These are phyloP conservation scores for Butorides virescens DNA, from an alignment of 2,113 vertebrate genomes.

Conservation along the genomic window DNA sequence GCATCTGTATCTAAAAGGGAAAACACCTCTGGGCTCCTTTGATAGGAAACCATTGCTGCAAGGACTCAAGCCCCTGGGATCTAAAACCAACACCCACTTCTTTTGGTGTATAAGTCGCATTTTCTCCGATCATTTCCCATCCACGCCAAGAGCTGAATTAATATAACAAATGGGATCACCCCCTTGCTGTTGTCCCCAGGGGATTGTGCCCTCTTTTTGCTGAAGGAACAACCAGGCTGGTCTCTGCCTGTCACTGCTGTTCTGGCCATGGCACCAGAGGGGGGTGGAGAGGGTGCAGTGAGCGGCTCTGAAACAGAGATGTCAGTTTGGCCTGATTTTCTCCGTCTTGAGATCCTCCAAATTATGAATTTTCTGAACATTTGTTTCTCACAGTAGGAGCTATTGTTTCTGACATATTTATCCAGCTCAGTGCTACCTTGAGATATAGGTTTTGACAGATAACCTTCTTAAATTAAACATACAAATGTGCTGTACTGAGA, in stretches of 20 bases:
- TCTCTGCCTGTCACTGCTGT: neutral
- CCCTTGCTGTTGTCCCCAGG: neutral
- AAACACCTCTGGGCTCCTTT: neutral
- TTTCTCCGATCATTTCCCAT: neutral
- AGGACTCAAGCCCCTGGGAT: neutral
- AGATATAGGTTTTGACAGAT: slow-evolving; percentile 50
- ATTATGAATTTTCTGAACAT: slow-evolving; percentile 5
- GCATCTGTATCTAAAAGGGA: neutral
- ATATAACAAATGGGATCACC: accelerated
- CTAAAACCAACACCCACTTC: accelerated
- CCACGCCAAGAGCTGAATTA: neutral
- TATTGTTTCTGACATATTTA: slow-evolving; percentile 62
- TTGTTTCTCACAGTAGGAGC: slow-evolving; percentile 41
- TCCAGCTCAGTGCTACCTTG: slow-evolving; percentile 37
- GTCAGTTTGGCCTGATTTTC: neutral
- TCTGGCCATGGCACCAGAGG: neutral
- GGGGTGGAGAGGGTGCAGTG: neutral
- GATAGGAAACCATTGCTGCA: neutral
- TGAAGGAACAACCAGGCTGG: neutral
- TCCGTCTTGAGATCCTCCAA: neutral
- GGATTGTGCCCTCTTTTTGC: neutral
- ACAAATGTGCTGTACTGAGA: neutral
- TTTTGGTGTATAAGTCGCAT: neutral
- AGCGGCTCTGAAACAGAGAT: neutral
- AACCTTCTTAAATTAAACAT: slow-evolving; percentile 66